Evolutionary conservation across 2,888 invertebrate species (phyloP).

Genomic region (Tetramorium bicarinatum): DNA sequence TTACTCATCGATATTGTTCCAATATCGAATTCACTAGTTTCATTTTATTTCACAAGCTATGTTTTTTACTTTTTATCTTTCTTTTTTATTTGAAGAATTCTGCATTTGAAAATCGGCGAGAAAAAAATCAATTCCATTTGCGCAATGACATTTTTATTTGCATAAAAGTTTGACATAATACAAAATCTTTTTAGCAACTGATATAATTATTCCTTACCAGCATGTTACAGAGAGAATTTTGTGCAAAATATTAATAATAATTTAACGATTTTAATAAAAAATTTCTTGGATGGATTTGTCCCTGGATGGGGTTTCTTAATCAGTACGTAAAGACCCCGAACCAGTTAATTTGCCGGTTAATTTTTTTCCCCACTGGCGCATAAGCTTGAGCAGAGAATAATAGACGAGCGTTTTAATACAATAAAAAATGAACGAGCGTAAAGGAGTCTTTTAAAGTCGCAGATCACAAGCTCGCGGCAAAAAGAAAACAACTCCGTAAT

Average conservation of each 20-base stretch:
- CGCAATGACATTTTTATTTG: not conserved
- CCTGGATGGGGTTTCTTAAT: not conserved
- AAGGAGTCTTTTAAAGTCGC: conserved; percentile 15
- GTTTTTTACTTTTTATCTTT: not conserved
- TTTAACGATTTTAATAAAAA: conserved; percentile 6
- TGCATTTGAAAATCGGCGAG: not conserved
- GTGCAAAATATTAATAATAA: not conserved
- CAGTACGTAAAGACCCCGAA: not conserved
- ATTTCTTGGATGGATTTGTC: not conserved
- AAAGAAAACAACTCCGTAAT: conserved; percentile 37
- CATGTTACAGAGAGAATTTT: not conserved
- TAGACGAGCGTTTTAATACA: conserved; percentile 34
- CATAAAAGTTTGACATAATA: not conserved
- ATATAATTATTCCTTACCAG: not conserved
- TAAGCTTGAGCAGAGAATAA: conserved; percentile 24
- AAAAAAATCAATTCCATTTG: conserved; percentile 4
- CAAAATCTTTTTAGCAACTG: not conserved
- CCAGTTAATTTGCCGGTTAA: conserved; percentile 11
- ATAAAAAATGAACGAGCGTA: conserved; percentile 9
- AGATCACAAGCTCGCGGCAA: conserved; percentile 18
- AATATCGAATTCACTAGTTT: conserved; percentile 30
- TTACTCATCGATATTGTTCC: conserved; percentile 21
- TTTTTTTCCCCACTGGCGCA: not conserved
- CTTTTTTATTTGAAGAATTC: conserved; percentile 14
- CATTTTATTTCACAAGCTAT: conserved; percentile 9